phyloP scores from a whole-genome alignment of 1,140 invertebrate species.

The Leguminivora glycinivorella region DNA sequence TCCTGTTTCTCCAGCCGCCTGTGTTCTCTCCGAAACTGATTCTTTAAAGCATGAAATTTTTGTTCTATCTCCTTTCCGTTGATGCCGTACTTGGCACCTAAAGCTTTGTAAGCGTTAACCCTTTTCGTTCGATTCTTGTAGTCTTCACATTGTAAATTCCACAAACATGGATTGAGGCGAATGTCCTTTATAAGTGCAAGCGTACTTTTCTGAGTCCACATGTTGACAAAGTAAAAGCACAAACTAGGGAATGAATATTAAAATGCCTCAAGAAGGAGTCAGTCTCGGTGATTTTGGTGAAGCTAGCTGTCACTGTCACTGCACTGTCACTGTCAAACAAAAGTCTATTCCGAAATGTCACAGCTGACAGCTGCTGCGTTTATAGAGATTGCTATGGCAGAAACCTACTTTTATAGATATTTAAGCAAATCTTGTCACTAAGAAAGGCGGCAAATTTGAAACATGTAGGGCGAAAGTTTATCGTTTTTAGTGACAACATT shows the following conservation, averaged over 20 bases:
- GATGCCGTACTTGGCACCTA: constrained; percentile 7
- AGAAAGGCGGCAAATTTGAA: no score
- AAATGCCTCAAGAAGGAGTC: background rate
- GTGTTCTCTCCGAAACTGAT: constrained; percentile 20
- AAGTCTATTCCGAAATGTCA: background rate
- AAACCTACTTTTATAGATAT: no score
- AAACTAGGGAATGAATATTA: constrained; percentile 2
- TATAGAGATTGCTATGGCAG: no score
- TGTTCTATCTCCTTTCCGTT: constrained; percentile 12
- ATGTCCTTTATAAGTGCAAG: constrained; percentile 20
- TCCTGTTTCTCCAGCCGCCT: background rate
- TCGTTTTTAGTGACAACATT: no score
- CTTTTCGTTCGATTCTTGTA: background rate
- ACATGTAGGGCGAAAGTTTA: no score
- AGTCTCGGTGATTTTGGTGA: background rate
- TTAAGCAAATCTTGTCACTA: no score
- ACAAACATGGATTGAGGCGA: constrained; percentile 18
- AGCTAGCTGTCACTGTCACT: background rate
- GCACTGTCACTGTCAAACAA: background rate
- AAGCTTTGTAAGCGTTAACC: background rate
- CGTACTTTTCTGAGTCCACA: constrained; percentile 21
- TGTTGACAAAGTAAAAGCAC: background rate
- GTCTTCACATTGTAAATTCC: background rate
- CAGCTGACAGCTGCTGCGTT: background rate
- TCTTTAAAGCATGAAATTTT: constrained; percentile 23